Base-by-base conservation (phyloP, 2,113 vertebrate genomes). In the Mustelus asterias region DNA sequence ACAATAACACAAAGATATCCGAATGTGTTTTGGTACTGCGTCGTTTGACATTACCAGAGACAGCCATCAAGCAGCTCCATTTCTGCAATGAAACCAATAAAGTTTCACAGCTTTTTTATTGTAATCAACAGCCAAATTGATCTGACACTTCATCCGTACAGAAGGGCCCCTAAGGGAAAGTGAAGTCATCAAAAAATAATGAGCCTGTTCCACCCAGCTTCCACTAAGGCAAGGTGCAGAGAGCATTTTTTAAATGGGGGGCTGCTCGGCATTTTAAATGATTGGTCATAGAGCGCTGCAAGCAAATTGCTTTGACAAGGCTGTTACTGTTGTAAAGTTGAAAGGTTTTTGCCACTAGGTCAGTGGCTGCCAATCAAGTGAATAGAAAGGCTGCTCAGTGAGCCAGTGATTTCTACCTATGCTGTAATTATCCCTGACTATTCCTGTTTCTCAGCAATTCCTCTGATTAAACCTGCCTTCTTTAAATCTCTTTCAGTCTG, bases 401-500 rank as follows among this genome's bases (percentile, higher is more conserved):
- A 98, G 97, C 97, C 97, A 97, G 97, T 98, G 98, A 98, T 98
- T 98, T 98, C 97, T 97, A 98, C 98, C 97, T 97, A 97, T 98
- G 97, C 97, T 88, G 96, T 97, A 98, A 98, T 98, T 98, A 98
- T 98, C 97, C 97, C 97, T 89, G 97, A 97, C 98, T 98, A 97
- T 98, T 98, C 97, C 97, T 97, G 97, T 96, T 97, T 97, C 98
- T 97, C 98, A 96, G 97, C 98, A 96, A 97, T 97, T 97, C 96
- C 97, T 98, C 97, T 98, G 98, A 98, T 98, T 98, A 98, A 98
- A 98, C 97, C 97, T 97, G 97, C 97, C 97, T 98, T 97, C 98
- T 98, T 98, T 98, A 96, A 96, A 98, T 98, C 98, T 98, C 98
- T 98, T 98, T 98, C 98, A 98, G 98, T 98, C 98, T 97, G 97